Evolutionary conservation across 2,797 vertebrate genomes (phyloP), one percentile per base, ranked within the genome.

Genomic region (Chelidonichthys spinosus): DNA sequence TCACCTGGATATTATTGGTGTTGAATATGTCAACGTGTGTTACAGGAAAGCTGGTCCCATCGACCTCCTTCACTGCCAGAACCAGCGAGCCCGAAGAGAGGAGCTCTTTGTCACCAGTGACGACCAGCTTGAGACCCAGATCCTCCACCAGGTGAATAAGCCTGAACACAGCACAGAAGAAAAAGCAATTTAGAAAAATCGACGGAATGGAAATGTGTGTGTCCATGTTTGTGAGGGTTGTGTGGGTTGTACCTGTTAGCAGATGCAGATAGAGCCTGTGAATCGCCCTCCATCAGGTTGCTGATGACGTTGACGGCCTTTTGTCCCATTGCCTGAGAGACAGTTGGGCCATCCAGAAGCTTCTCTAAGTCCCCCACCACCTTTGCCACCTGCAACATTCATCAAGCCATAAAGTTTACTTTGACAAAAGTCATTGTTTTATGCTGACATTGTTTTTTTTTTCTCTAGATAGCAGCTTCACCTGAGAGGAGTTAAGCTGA

Each of bases 141-240:
- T 69, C 78, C 81, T 98, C 96, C 64, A 99, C 96, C 18, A 95
- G 67, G 55, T 81, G 90, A 82, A 98, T 94, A 86, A 99, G 85
- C 87, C 98, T 99, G 87, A 77, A 50, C 74, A 79, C 7, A 72
- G 50, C 18, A 77, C 61, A 37, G 7, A 44, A 5, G 39, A 72
- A 2, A 35, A 67, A 46, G 25, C 13, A 39, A 37, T 15, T 10
- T 14, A 15, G 7, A 32, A 33, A 47, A 50, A 35, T 52, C 4
- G 25, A 3, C 54, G 53, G 4, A 17, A 1, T 43, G 6, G 14
- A 3, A 15, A 36, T 32, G 32, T 32, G 2, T 18, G 4, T 36
- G 11, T 33, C 8, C n/a, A 5, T 52, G 11, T 59, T 2, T n/a
- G 3, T 39, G 11, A 25, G 3, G 7, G 7, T 7, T 5, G 0